Base-by-base conservation (phyloP, 1,140 invertebrate genomes). In the Zaprionus taronus region DNA sequence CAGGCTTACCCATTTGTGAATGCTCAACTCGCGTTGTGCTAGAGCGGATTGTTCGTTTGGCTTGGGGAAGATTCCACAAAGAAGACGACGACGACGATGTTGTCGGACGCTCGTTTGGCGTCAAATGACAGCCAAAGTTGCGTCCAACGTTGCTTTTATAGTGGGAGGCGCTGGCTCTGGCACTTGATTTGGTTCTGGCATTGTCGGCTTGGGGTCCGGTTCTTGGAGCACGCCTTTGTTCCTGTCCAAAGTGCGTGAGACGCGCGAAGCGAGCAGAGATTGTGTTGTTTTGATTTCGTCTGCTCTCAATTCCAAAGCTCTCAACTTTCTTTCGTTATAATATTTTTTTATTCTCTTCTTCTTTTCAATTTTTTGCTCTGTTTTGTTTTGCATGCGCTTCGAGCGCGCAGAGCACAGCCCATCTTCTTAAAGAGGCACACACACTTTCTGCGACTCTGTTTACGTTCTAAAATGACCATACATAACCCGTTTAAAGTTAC, bases 171-270 rank as follows among this genome's bases (percentile, higher is more conserved):
- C 51, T 62, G 55, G 55, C 58, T 81, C 62, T 66, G 55, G 66
- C 56, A 71, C 72, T 76, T 76, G 31, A 69, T 22, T 31, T 53
- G 62, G 26, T 28, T 28, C 28, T 34, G 24, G 31, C 66, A 11
- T 7, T 6, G 26, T 6, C 53, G 14, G 12, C 6, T 28, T 56
- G 63, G 20, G 31, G 77, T 89, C 84, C 84, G 85, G 86, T 90
- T 85, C 85, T 89, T 84, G 72, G 78, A 79, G 71, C 77, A 72
- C 75, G 84, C 81, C 72, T 91, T 90, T 90, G 86, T 90, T 91
- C 85, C 85, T 90, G 85, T 56, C 86, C 84, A 85, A 74, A 69
- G 86, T 90, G 86, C 85, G 85, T 90, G 79, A 85, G 83, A 75
- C 71, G 65, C 70, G 76, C 67, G 72, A 74, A 38, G 62, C 62